These are phyloP conservation scores for Empidonax alnorum DNA, from an alignment of 2,113 vertebrate genomes.

Conservation along the genomic window DNA sequence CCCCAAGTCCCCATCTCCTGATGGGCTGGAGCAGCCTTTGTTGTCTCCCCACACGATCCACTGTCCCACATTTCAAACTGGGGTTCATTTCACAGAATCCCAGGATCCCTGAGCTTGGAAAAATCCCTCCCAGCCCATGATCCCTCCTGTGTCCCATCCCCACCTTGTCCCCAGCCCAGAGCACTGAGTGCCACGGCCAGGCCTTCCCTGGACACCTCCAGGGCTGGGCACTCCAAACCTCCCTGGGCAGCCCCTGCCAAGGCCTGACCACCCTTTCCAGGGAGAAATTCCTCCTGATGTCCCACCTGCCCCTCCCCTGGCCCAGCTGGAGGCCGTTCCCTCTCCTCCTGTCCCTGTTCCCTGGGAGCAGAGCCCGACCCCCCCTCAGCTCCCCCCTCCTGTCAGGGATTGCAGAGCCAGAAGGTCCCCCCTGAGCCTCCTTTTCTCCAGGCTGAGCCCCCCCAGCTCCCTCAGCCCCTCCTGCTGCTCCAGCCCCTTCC, in stretches of 20 bases:
- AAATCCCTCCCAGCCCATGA: not conserved
- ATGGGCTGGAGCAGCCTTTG: rapidly evolving
- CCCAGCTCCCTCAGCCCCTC: not conserved
- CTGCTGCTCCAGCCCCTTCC: not conserved
- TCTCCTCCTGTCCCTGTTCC: no score
- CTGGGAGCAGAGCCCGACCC: no score
- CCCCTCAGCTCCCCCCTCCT: no score
- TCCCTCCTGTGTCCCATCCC: no score
- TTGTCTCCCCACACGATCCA: not conserved
- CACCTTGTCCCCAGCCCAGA: no score
- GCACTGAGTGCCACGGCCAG: not conserved
- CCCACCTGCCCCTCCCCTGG: no score
- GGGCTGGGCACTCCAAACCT: not conserved
- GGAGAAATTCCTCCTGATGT: not conserved
- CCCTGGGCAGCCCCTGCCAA: not conserved
- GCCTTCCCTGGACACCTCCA: not conserved
- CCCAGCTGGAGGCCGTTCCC: no score
- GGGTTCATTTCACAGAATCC: not conserved
- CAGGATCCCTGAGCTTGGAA: not conserved
- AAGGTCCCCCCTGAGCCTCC: not conserved
- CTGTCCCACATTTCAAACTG: rapidly evolving
- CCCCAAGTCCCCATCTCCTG: not conserved
- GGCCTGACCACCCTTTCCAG: not conserved
- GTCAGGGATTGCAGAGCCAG: no score
- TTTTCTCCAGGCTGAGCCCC: not conserved